phyloP scores from a whole-genome alignment of 1,140 invertebrate species.

The Eulimnadia texana region DNA sequence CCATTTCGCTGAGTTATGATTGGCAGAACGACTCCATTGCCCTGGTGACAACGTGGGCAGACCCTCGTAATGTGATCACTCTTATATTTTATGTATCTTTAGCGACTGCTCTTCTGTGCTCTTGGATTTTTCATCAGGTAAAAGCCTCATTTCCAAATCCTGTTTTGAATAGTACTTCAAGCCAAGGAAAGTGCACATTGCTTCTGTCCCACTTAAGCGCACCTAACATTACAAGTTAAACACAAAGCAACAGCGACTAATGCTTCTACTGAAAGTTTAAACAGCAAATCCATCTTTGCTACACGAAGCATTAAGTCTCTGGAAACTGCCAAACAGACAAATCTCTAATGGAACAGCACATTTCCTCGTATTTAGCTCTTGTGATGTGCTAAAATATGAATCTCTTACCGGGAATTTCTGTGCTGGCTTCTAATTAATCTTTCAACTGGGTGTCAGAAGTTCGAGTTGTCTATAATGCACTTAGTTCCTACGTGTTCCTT shows the following conservation, averaged over 20 bases:
- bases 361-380: no score
- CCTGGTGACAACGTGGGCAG: conserved; percentile 29
- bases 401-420: no score
- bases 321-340: no score
- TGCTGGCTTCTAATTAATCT: no score
- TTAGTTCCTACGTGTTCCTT: no score
- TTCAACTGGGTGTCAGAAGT: no score
- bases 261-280: no score
- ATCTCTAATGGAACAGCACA: no score
- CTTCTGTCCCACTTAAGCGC: background rate
- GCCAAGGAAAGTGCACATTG: background rate
- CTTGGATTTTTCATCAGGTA: background rate
- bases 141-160: background rate
- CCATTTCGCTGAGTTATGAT: conserved; percentile 37
- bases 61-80: conserved; percentile 32
- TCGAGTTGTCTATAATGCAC: no score
- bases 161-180: background rate
- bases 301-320: no score
- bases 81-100: conserved; percentile 24
- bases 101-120: conserved; percentile 31
- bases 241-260: background rate
- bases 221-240: background rate
- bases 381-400: no score
- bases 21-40: conserved; percentile 45
- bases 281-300: no score